phyloP scores from a whole-genome alignment of 2,797 vertebrate species.

The Tapirus indicus region DNA sequence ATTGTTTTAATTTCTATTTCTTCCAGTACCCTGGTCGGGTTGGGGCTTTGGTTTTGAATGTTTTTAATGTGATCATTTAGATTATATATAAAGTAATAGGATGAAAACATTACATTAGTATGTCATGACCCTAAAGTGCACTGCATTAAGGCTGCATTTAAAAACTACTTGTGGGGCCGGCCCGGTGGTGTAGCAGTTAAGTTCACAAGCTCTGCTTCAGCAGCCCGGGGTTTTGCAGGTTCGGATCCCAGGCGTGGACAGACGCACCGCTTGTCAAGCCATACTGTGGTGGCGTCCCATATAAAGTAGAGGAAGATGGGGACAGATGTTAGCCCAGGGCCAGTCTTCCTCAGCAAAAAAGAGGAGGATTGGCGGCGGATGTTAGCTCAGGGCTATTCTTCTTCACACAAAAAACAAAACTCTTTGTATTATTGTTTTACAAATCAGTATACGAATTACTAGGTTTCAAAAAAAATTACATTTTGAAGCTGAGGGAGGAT shows the following conservation, averaged over 20 bases:
- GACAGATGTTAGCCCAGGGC: too few species aligned
- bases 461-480: not conserved
- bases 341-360: too few species aligned
- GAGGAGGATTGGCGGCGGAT: too few species aligned
- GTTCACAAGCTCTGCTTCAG: too few species aligned
- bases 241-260: too few species aligned
- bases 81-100: not conserved
- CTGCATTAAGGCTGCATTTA: not conserved
- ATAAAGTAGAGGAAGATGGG: too few species aligned
- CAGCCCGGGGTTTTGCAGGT: too few species aligned
- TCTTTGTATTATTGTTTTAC: not conserved
- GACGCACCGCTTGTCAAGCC: too few species aligned
- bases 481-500: conserved; percentile 14
- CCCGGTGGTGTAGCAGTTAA: too few species aligned
- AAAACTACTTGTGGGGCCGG: not conserved
- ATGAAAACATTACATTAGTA: not conserved
- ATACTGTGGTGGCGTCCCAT: too few species aligned
- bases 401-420: too few species aligned
- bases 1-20: conserved; percentile 50
- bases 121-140: not conserved
- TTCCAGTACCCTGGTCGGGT: not conserved
- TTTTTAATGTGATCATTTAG: conserved; percentile 42
- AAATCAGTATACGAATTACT: conserved; percentile 25
- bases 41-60: not conserved
- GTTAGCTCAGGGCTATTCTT: too few species aligned